phyloP scores from a whole-genome alignment of 2,888 invertebrate species.

The Pammene aurita region DNA sequence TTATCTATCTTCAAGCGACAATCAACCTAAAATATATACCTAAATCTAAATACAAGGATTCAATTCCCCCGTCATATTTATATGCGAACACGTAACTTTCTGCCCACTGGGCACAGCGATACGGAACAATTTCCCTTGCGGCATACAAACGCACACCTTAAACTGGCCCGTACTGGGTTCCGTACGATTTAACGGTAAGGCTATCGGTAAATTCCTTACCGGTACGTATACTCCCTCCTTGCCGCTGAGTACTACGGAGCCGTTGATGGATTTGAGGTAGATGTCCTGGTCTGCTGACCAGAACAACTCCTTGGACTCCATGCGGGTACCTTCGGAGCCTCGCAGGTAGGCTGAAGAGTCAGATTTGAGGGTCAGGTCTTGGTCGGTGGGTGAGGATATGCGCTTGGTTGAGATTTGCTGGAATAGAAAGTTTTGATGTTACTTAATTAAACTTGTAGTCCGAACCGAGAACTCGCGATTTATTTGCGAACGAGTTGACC shows the following conservation, averaged over 20 bases:
- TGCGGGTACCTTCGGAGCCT: slow-evolving; percentile 90
- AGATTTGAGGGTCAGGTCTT: slow-evolving; percentile 86
- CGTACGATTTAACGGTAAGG: slow-evolving; percentile 68
- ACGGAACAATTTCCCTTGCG: slow-evolving; percentile 91
- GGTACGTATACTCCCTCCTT: slow-evolving; percentile 89
- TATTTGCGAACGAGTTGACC: no score
- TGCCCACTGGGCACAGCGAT: slow-evolving; percentile 87
- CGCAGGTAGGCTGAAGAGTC: slow-evolving; percentile 87
- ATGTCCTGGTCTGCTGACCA: slow-evolving; percentile 92
- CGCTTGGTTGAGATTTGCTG: slow-evolving; percentile 87
- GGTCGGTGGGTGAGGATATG: slow-evolving; percentile 88
- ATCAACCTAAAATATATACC: slow-evolving; percentile 43
- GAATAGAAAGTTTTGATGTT: slow-evolving; percentile 18
- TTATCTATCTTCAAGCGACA: neutral
- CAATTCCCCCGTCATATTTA: slow-evolving; percentile 83
- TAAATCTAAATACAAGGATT: slow-evolving; percentile 86
- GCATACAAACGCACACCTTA: slow-evolving; percentile 96
- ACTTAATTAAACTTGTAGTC: neutral
- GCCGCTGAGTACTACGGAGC: slow-evolving; percentile 87
- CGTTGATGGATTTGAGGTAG: slow-evolving; percentile 88
- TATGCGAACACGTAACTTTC: slow-evolving; percentile 84
- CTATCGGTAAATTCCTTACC: slow-evolving; percentile 87
- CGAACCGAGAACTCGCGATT: no score
- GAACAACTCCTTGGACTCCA: slow-evolving; percentile 88
- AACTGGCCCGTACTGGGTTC: slow-evolving; percentile 84